Evolutionary conservation across 2,113 vertebrate genomes (phyloP).

Genomic region (Rattus norvegicus): GRCr8 NC_086033.1:61696501-61697000

Average conservation of each 20-base stretch:
- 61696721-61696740: neutral
- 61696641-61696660: neutral
- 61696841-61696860: neutral
- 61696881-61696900: neutral
- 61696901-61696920: neutral
- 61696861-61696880: neutral
- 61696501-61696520: neutral
- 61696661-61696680: neutral
- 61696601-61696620: neutral
- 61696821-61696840: neutral
- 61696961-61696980: neutral
- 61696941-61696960: neutral
- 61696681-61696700: neutral
- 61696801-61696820: neutral
- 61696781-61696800: neutral
- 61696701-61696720: neutral
- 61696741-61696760: neutral
- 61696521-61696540: neutral
- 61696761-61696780: neutral
- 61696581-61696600: neutral
- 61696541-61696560: neutral
- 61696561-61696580: neutral
- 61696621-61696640: neutral
- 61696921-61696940: neutral
- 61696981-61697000: neutral